Base-by-base conservation (phyloP, 1,140 invertebrate genomes). In the Drosophila sulfurigaster region DNA sequence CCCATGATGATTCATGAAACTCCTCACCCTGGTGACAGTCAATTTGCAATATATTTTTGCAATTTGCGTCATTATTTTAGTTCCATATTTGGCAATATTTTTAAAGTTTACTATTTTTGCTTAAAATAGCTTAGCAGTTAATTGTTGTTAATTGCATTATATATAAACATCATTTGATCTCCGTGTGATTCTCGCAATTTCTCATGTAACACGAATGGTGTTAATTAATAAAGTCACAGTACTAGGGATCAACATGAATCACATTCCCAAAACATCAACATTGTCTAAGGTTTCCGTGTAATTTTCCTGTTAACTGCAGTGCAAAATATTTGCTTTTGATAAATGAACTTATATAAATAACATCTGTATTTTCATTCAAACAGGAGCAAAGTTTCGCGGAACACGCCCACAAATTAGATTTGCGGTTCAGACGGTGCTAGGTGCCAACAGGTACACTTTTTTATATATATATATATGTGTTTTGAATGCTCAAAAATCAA, bases 261-360 rank as follows among this genome's bases (percentile, higher is more conserved):
- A 83, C 35, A 38, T 78, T 25, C 20, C 43, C 45, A 28, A 45
- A 10, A 15, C 35, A 20, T 59, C 32, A 38, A 35, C 15, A 45
- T 32, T 32, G 10, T 20, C 20, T n/a, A 32, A 3, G 56, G 45
- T 69, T 75, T 41, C 56, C 56, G 51, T 74, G 76, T 60, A 82
- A 79, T 48, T 70, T 48, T 35, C 46, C 30, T 30, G 48, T 57
- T 57, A 77, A 45, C 1, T 16, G 28, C 43, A 38, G 15, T 70
- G 51, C 20, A 71, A 74, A 82, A 82, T 71, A 79, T 75, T 76
- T 82, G 49, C 6, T 2, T 15, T 49, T 74, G 65, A 16, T 41
- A 11, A 5, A 30, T 82, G 59, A 82, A 45, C 78, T 75, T 73
- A 20, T 8, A 8, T 3, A 20, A 41, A 8, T 35, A 43, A 3